A percentile compares a stretch with the other conserved stretches of the same genome.
Evolutionary conservation across 2,888 invertebrate species (phyloP).

Genomic region (Serripes groenlandicus): DNA sequence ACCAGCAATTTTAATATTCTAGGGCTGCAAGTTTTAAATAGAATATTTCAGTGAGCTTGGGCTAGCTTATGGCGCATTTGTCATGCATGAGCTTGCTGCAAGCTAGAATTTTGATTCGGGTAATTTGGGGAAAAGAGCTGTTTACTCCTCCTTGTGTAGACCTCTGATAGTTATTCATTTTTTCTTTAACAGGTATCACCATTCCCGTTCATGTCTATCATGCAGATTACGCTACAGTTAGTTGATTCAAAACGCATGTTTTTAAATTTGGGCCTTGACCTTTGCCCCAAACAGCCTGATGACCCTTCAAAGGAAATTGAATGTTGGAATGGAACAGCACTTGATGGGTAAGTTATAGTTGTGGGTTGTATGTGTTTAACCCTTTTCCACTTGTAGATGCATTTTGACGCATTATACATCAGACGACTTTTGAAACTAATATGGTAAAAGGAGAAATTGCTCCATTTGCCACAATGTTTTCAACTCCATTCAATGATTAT

Average conservation of each 20-base stretch:
- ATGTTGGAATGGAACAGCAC: slow-evolving; percentile 66
- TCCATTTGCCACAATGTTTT: background rate
- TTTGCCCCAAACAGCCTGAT: slow-evolving; percentile 42
- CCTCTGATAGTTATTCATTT: too few species aligned
- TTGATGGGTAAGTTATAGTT: slow-evolving; percentile 53
- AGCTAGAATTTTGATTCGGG: too few species aligned
- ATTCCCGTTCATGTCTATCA: slow-evolving; percentile 61
- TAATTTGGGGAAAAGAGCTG: too few species aligned
- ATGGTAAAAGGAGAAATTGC: background rate
- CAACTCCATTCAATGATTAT: background rate
- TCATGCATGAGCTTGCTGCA: too few species aligned
- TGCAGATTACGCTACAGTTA: slow-evolving; percentile 60
- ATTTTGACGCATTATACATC: background rate
- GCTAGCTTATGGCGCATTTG: too few species aligned
- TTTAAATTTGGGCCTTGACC: slow-evolving; percentile 57
- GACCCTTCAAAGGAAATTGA: slow-evolving; percentile 7
- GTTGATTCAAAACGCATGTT: slow-evolving; percentile 64
- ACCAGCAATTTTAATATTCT: too few species aligned
- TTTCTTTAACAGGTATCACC: slow-evolving; percentile 46
- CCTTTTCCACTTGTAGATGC: background rate
- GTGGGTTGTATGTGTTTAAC: background rate
- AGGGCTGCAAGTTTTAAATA: too few species aligned
- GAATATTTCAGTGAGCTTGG: too few species aligned
- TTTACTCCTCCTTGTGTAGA: too few species aligned
- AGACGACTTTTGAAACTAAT: background rate